Evolutionary conservation across 1,140 invertebrate species (phyloP).

Genomic region (Drosophila pectinifera): DNA sequence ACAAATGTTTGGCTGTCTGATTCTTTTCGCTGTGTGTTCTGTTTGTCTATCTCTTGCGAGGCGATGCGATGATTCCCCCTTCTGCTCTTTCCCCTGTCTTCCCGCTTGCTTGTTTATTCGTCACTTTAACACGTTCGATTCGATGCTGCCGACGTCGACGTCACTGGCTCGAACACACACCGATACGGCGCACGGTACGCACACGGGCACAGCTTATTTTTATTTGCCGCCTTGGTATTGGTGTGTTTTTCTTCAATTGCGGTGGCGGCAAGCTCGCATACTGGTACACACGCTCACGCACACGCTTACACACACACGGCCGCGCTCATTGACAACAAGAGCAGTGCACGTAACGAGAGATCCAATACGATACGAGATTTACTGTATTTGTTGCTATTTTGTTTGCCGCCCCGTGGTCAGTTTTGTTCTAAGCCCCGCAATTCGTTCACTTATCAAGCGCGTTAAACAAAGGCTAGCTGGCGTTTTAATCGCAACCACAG

Average conservation of each 20-base stretch:
- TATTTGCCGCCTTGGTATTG: slow-evolving; percentile 58
- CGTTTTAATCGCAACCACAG: slow-evolving; percentile 47
- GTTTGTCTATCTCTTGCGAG: slow-evolving; percentile 63
- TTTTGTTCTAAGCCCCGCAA: slow-evolving; percentile 31
- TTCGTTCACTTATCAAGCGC: slow-evolving; percentile 21
- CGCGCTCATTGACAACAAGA: slow-evolving; percentile 54
- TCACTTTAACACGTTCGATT: slow-evolving; percentile 80
- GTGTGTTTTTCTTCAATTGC: slow-evolving; percentile 64
- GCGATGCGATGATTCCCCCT: slow-evolving; percentile 38
- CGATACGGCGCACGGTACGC: slow-evolving; percentile 36
- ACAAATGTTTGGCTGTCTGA: slow-evolving; percentile 70
- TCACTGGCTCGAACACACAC: slow-evolving; percentile 38
- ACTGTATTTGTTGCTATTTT: slow-evolving; percentile 50
- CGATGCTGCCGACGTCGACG: too few relatives aligned
- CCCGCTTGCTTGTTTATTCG: slow-evolving; percentile 68
- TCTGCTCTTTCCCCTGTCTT: slow-evolving; percentile 40
- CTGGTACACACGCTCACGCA: slow-evolving; percentile 35
- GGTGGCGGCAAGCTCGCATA: slow-evolving; percentile 61
- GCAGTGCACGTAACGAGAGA: slow-evolving; percentile 46
- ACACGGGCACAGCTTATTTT: slow-evolving; percentile 69
- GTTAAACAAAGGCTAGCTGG: slow-evolving; percentile 22
- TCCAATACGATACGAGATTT: slow-evolving; percentile 44
- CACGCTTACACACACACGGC: slow-evolving; percentile 30
- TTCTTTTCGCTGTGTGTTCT: slow-evolving; percentile 30
- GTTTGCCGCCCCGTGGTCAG: slow-evolving; percentile 35